These are phyloP conservation scores for Phasianus colchicus DNA, from an alignment of 2,113 vertebrate species.

Conservation along the genomic window DNA sequence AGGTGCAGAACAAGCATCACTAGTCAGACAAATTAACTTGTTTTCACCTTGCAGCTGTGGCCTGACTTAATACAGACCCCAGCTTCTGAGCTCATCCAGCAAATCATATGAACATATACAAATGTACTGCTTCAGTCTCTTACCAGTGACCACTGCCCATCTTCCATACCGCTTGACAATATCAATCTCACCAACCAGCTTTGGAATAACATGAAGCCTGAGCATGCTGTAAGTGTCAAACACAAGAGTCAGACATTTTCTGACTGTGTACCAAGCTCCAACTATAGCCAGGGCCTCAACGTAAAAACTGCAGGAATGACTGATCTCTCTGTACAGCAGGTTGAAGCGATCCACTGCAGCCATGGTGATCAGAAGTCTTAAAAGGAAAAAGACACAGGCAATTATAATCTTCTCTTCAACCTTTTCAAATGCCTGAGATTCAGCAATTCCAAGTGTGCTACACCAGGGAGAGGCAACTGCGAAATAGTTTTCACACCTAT, in stretches of 20 bases:
- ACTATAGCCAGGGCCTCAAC: constrained; percentile 89
- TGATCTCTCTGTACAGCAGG: constrained; percentile 89
- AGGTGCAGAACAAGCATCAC: not conserved
- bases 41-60: not conserved
- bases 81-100: not conserved
- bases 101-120: not conserved
- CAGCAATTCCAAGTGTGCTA: not conserved
- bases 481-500: not conserved
- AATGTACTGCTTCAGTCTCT: constrained; percentile 37
- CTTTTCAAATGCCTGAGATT: not conserved
- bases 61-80: not conserved
- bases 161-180: constrained; percentile 86
- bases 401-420: not conserved
- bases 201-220: constrained; percentile 87
- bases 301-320: constrained; percentile 87
- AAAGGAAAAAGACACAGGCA: not conserved
- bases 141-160: constrained; percentile 94
- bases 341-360: constrained; percentile 94
- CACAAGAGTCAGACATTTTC: constrained; percentile 78
- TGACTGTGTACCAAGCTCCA: constrained; percentile 88
- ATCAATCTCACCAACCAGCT: constrained; percentile 75
- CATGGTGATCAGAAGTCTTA: constrained; percentile 78
- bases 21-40: not conserved
- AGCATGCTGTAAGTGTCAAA: constrained; percentile 83
- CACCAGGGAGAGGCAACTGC: not conserved